These are phyloP conservation scores for Nezara viridula DNA, from an alignment of 2,888 invertebrate genomes.

Conservation along the genomic window DNA sequence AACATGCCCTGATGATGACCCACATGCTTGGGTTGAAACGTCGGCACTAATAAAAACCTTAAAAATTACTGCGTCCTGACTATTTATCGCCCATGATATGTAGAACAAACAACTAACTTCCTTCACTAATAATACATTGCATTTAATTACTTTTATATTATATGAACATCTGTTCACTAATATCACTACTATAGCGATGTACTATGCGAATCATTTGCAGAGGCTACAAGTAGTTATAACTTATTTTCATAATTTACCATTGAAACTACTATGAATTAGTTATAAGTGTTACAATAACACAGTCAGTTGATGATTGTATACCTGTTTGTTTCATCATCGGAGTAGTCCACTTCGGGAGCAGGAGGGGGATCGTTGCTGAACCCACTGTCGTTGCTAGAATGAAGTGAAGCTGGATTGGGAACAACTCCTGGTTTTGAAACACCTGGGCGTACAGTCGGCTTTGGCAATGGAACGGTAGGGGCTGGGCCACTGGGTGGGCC, in stretches of 20 bases:
- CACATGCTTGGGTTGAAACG: too few relatives aligned
- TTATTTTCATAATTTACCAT: background rate
- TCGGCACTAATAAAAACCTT: too few relatives aligned
- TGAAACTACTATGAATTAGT: background rate
- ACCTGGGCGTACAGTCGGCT: slow-evolving; percentile 67
- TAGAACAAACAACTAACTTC: too few relatives aligned
- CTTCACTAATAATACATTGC: too few relatives aligned
- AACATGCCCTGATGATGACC: too few relatives aligned
- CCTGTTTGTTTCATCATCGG: slow-evolving; percentile 88
- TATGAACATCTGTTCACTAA: too few relatives aligned
- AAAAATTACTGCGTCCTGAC: too few relatives aligned
- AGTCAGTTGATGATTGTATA: slow-evolving; percentile 67
- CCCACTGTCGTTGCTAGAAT: slow-evolving; percentile 93
- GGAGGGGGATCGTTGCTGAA: slow-evolving; percentile 91
- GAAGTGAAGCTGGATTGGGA: slow-evolving; percentile 75
- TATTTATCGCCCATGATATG: too few relatives aligned
- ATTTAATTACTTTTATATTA: too few relatives aligned
- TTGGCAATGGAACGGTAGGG: slow-evolving; percentile 67
- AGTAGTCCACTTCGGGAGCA: slow-evolving; percentile 90
- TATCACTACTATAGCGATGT: too few relatives aligned
- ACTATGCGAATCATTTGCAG: too few relatives aligned
- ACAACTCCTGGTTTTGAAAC: slow-evolving; percentile 67
- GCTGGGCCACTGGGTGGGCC: slow-evolving; percentile 67
- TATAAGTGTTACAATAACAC: background rate
- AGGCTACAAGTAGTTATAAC: too few relatives aligned